Base-by-base conservation (phyloP, 2,113 vertebrate genomes). In the Hippocampus abdominalis region DNA sequence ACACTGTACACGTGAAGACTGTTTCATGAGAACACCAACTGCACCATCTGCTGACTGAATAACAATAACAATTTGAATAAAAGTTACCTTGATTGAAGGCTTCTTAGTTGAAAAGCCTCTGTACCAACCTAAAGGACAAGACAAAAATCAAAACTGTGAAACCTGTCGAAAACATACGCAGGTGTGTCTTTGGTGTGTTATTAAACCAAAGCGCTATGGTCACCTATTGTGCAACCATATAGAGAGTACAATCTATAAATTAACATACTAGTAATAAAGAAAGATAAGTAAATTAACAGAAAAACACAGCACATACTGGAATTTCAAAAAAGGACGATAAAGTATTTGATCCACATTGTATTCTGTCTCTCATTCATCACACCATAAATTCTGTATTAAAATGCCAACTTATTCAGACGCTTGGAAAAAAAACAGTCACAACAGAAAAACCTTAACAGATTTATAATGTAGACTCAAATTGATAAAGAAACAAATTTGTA, bases 21-120 rank as follows among this genome's bases (percentile, higher is more conserved):
- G 27, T 0, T 42, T 75, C 49, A 2, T 63, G 16, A 63, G 32
- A 59, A 78, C 53, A 78, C 67, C 74, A 77, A 71, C 18, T 75
- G 71, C 71, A 75, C 75, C 81, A 80, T 80, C 73, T 82, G 77
- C 75, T 84, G 44, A 46, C 13, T 46, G 44, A 36, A 36, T 6
- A 36, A 36, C 32, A 36, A 36, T 0, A 36, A 36, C 32, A 46
- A 80, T 66, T 15, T 1, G 56, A 72, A 75, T 70, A 57, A 16
- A 29, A 16, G 72, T 86, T 87, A 93, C 91, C 91, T 92, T 93
- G 21, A 92, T 80, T 39, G 90, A 90, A 68, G 92, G 92, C 81
- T 90, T 92, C 87, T 91, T 92, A 79, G 85, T 90, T 68, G 92
- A 90, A 85, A 92, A 92, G 65, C 92, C 92, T 87, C 92, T 82